phyloP scores from a whole-genome alignment of 2,888 invertebrate genomes.

The Gortyna flavago region DNA sequence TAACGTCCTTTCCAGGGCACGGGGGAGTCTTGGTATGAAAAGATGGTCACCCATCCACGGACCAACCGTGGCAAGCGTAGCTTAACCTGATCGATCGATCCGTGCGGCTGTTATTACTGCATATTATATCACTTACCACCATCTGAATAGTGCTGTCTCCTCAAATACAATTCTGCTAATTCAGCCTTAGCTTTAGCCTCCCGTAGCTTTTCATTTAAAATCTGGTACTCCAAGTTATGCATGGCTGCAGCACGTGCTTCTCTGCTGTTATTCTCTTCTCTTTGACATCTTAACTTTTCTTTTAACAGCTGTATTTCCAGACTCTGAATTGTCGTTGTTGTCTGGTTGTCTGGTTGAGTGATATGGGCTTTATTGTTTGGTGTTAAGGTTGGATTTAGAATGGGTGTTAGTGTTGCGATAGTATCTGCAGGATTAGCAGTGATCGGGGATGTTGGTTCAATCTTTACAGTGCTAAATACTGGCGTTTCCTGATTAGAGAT shows the following conservation, averaged over 20 bases:
- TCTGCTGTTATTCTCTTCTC: slow-evolving; percentile 17
- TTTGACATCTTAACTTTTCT: slow-evolving; percentile 40
- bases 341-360: background rate
- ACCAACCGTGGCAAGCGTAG: too few species aligned
- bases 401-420: background rate
- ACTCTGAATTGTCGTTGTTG: too few species aligned
- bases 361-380: background rate
- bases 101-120: too few species aligned
- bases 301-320: slow-evolving; percentile 35
- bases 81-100: too few species aligned
- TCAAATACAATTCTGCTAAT: slow-evolving; percentile 39
- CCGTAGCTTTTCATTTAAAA: slow-evolving; percentile 40
- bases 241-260: slow-evolving; percentile 7
- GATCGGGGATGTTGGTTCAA: slow-evolving; percentile 35
- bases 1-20: too few species aligned
- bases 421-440: background rate
- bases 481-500: slow-evolving; percentile 7
- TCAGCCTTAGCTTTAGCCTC: slow-evolving; percentile 51
- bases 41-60: too few species aligned
- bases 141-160: slow-evolving; percentile 29
- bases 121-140: slow-evolving; percentile 25
- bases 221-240: slow-evolving; percentile 34
- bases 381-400: background rate
- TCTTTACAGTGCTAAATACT: slow-evolving; percentile 21
- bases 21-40: too few species aligned